A percentile compares a stretch with the other conserved stretches of the same genome.
These are phyloP conservation scores for Ornithoptera priamus DNA, from an alignment of 2,888 invertebrate genomes.

Conservation along the genomic window DNA sequence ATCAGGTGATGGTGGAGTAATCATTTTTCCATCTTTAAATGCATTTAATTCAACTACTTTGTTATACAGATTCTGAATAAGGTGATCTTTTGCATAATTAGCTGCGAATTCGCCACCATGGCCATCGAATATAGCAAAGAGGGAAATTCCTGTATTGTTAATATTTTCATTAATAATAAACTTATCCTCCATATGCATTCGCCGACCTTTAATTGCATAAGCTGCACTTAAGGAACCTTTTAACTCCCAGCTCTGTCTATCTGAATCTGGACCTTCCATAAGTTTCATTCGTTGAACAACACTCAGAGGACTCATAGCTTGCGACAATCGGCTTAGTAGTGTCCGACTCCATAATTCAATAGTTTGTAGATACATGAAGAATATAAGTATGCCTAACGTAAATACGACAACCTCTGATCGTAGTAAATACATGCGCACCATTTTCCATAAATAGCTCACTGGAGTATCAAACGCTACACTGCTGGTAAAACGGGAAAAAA, in stretches of 20 bases:
- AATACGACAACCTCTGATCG: slow-evolving; percentile 90
- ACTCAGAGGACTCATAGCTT: slow-evolving; percentile 81
- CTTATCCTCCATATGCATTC: slow-evolving; percentile 96
- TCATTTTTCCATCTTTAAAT: slow-evolving; percentile 80
- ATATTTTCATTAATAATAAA: slow-evolving; percentile 93
- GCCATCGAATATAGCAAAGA: slow-evolving; percentile 96
- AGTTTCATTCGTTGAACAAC: slow-evolving; percentile 82
- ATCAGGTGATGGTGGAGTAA: slow-evolving; percentile 54
- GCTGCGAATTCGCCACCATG: slow-evolving; percentile 98
- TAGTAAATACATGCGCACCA: slow-evolving; percentile 87
- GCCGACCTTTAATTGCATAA: slow-evolving; percentile 93
- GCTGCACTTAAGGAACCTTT: slow-evolving; percentile 88
- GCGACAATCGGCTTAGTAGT: slow-evolving; percentile 84
- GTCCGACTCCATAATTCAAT: slow-evolving; percentile 91
- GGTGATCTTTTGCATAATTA: slow-evolving; percentile 93
- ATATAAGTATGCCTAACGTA: slow-evolving; percentile 84
- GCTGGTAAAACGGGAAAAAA: slow-evolving; percentile 89
- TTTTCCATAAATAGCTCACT: slow-evolving; percentile 87
- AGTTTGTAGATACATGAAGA: slow-evolving; percentile 90
- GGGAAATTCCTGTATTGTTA: slow-evolving; percentile 89
- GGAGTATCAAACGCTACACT: slow-evolving; percentile 89
- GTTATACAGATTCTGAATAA: slow-evolving; percentile 88
- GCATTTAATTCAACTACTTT: slow-evolving; percentile 88
- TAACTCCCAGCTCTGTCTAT: slow-evolving; percentile 86
- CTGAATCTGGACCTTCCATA: slow-evolving; percentile 76